Percentiles rank a stretch among this genome's conserved stretches.
Conservation (phyloP, 1,140 invertebrate genomes). For the Globodera ellingtonae region DNA sequence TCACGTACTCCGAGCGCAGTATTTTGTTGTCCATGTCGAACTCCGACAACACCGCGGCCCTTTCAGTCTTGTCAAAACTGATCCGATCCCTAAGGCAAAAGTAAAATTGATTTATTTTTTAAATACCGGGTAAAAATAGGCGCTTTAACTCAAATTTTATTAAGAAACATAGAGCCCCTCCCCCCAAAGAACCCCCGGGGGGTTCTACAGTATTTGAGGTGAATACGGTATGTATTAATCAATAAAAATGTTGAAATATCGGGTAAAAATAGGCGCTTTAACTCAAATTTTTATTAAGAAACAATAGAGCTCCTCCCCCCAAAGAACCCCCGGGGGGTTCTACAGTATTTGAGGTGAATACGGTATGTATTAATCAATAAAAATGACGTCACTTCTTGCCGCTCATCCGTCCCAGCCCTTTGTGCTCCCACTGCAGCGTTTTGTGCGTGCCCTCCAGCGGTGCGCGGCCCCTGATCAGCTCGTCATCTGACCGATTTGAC, state of each 20-base stretch:
- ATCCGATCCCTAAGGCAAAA: slow-evolving; percentile 17
- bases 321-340: too few relatives aligned
- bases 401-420: background rate
- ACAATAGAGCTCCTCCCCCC: too few relatives aligned
- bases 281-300: too few relatives aligned
- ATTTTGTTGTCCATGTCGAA: slow-evolving; percentile 16
- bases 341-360: too few relatives aligned
- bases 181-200: too few relatives aligned
- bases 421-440: slow-evolving; percentile 2
- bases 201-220: too few relatives aligned
- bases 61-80: slow-evolving; percentile 19
- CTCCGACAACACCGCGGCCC: slow-evolving; percentile 2
- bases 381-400: slow-evolving; percentile 6
- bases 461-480: background rate
- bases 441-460: slow-evolving; percentile 19
- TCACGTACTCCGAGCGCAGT: slow-evolving; percentile 4
- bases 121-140: too few relatives aligned
- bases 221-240: too few relatives aligned
- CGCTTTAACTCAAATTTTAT: too few relatives aligned
- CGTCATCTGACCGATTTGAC: slow-evolving; percentile 16
- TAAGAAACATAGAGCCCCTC: too few relatives aligned
- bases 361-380: too few relatives aligned
- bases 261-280: too few relatives aligned
- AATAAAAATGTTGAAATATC: background rate
- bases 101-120: background rate